A percentile compares a stretch with the other conserved stretches of the same genome.
phyloP scores from a whole-genome alignment of 1,140 invertebrate species.

The Ephestia elutella region DNA sequence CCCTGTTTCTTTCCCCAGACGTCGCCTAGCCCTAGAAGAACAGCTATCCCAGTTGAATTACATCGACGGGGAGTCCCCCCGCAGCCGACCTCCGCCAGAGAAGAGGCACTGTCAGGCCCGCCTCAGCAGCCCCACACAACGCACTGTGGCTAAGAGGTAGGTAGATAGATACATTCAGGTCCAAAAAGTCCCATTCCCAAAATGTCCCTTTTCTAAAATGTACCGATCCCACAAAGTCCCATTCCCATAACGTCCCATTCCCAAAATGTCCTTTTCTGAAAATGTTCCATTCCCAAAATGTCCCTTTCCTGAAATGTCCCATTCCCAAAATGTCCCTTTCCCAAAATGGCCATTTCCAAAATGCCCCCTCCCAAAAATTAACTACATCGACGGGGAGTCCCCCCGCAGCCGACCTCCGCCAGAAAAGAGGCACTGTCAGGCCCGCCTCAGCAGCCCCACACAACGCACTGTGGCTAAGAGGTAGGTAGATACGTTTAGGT shows the following conservation, averaged over 20 bases:
- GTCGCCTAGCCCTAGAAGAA: slow-evolving; percentile 77
- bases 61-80: slow-evolving; percentile 78
- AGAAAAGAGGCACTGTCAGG: slow-evolving; percentile 11
- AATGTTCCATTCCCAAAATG: too few relatives aligned
- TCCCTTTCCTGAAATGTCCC: too few relatives aligned
- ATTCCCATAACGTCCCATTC: too few relatives aligned
- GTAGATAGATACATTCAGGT: slow-evolving; percentile 21
- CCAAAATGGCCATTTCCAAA: too few relatives aligned
- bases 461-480: slow-evolving; percentile 35
- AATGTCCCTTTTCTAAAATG: too few relatives aligned
- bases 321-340: too few relatives aligned
- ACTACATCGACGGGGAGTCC: slow-evolving; percentile 79
- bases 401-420: slow-evolving; percentile 55
- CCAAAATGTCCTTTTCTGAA: too few relatives aligned
- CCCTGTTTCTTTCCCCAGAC: slow-evolving; percentile 49
- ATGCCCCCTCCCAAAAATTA: too few relatives aligned
- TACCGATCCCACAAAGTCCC: too few relatives aligned
- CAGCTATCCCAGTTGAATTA: slow-evolving; percentile 78
- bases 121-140: slow-evolving; percentile 18
- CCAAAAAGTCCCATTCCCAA: too few relatives aligned
- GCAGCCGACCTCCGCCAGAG: slow-evolving; percentile 27
- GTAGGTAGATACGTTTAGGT: slow-evolving; percentile 16
- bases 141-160: slow-evolving; percentile 41
- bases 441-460: slow-evolving; percentile 19
- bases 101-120: slow-evolving; percentile 15